phyloP scores from a whole-genome alignment of 2,797 vertebrate genomes.

The Enteromius radiatus region DNA sequence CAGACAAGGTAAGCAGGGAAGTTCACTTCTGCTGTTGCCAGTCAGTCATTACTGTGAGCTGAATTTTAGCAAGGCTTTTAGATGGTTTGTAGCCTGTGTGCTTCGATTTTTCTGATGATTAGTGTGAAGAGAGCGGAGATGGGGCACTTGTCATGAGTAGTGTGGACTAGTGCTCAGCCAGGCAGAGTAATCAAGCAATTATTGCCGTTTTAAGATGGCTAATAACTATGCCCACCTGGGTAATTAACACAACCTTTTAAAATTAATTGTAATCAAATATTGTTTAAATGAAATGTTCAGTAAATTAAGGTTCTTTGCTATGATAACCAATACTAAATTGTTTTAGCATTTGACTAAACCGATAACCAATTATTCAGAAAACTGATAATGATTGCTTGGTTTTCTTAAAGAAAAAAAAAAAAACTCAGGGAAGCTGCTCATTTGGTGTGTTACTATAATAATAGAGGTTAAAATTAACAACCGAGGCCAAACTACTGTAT shows the following conservation, averaged over 20 bases:
- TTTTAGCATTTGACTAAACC: background rate
- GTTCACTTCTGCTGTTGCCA: background rate
- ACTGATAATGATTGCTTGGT: background rate
- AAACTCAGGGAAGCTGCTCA: background rate
- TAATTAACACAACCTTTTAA: background rate
- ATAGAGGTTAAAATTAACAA: background rate
- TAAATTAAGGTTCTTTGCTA: background rate
- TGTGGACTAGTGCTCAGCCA: background rate
- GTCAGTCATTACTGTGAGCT: background rate
- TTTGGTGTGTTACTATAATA: background rate
- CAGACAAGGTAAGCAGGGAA: conserved; percentile 75
- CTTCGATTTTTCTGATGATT: conserved; percentile 29
- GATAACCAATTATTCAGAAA: background rate
- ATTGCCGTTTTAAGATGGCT: conserved; percentile 15
- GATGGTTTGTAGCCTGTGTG: conserved; percentile 10
- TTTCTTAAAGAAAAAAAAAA: background rate
- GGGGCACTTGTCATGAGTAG: background rate
- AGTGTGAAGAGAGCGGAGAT: background rate
- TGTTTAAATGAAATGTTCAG: background rate
- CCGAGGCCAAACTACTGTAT: background rate
- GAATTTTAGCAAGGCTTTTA: conserved; percentile 34
- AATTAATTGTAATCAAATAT: background rate
- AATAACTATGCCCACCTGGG: background rate
- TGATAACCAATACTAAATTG: background rate
- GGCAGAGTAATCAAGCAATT: background rate